Evolutionary conservation across 1,140 invertebrate species (phyloP).

Genomic region (Fopius arisanus): DNA sequence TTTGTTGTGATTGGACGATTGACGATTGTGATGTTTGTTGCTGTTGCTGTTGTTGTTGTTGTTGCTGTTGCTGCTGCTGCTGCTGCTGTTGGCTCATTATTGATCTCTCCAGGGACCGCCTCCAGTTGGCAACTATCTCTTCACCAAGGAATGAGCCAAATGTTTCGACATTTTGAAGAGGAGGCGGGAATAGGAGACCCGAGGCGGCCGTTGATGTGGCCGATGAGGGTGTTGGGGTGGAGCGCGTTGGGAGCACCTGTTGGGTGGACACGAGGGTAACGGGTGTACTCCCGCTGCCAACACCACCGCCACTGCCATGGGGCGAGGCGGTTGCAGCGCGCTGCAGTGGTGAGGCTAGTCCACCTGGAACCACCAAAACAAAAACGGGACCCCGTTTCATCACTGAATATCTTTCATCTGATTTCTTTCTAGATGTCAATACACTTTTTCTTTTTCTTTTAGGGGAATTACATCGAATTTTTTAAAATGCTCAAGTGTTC

Average conservation of each 20-base stretch:
- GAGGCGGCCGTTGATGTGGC: slow-evolving; percentile 62
- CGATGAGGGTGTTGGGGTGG: slow-evolving; percentile 65
- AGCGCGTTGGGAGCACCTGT: slow-evolving; percentile 57
- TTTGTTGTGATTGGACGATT: slow-evolving; percentile 38
- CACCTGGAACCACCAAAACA: slow-evolving; percentile 66
- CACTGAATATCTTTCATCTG: slow-evolving; percentile 36
- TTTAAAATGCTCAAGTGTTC: slow-evolving; percentile 29
- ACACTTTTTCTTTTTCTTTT: background rate
- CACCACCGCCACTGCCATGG: slow-evolving; percentile 49
- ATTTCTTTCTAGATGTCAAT: slow-evolving; percentile 30
- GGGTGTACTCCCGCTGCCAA: slow-evolving; percentile 36
- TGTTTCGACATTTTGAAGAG: slow-evolving; percentile 74
- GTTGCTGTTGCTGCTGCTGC: slow-evolving; percentile 50
- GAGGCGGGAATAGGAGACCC: slow-evolving; percentile 66
- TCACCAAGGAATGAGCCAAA: slow-evolving; percentile 77
- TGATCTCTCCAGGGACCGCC: slow-evolving; percentile 73
- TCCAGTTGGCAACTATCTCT: slow-evolving; percentile 81
- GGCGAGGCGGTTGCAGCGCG: slow-evolving; percentile 63
- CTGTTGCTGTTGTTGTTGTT: slow-evolving; percentile 50
- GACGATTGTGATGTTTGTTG: slow-evolving; percentile 38
- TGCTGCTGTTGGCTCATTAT: slow-evolving; percentile 66
- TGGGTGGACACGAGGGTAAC: slow-evolving; percentile 61
- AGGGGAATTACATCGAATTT: background rate
- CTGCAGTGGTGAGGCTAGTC: slow-evolving; percentile 65
- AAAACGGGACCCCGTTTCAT: slow-evolving; percentile 59